Evolutionary conservation across 1,140 invertebrate genomes (phyloP).

Genomic region (Leptinotarsa lineolata): DNA sequence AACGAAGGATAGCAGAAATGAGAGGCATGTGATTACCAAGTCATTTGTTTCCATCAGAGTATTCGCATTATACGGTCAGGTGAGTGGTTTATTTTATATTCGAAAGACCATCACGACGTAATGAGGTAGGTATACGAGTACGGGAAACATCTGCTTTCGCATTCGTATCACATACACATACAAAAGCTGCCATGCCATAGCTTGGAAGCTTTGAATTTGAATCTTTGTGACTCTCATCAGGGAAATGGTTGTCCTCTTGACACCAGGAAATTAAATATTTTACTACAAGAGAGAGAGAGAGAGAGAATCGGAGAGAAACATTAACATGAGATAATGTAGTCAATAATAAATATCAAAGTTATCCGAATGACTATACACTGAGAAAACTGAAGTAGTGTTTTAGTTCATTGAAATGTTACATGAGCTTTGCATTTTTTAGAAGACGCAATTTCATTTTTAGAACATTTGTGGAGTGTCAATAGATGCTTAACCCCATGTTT

Average conservation of each 20-base stretch:
- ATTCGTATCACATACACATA: not conserved
- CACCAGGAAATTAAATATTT: not conserved
- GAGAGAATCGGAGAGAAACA: no score
- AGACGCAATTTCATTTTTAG: no score
- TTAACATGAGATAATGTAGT: no score
- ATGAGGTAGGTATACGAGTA: conserved; percentile 11
- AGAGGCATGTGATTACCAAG: conserved; percentile 9
- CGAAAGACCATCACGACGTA: conserved; percentile 6
- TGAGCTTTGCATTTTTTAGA: no score
- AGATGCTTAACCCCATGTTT: no score
- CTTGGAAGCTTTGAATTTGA: not conserved
- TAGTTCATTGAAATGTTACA: no score
- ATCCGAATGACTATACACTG: no score
- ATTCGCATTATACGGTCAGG: conserved; percentile 7
- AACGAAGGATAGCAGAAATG: not conserved
- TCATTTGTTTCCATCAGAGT: conserved; percentile 19
- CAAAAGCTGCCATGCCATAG: conserved; percentile 9
- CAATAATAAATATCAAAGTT: no score
- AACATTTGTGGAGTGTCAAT: no score
- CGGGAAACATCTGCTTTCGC: conserved; percentile 6
- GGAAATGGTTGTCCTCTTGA: not conserved
- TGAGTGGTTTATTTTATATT: conserved; percentile 18
- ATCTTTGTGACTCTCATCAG: not conserved
- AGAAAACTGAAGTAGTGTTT: no score
- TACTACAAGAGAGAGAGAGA: no score